These are phyloP conservation scores for Stomorhina lunata DNA, from an alignment of 2,888 invertebrate species.

Conservation along the genomic window DNA sequence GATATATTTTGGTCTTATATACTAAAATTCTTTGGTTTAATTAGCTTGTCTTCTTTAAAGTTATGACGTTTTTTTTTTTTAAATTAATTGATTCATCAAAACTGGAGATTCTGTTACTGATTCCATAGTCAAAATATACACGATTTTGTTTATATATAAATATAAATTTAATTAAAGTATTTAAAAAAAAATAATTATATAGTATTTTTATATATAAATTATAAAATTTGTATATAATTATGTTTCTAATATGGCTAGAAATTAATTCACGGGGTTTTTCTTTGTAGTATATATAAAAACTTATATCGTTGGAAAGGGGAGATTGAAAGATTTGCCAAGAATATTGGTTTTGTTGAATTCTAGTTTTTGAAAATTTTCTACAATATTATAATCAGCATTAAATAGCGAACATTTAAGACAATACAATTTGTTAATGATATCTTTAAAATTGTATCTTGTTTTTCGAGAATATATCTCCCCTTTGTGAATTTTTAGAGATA, in stretches of 20 bases:
- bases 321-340: neutral
- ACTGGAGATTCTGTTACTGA: conserved; percentile 58
- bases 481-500: too few species aligned
- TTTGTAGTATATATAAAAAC: neutral
- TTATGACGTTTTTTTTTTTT: conserved; percentile 8
- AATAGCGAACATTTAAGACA: too few species aligned
- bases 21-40: conserved; percentile 60
- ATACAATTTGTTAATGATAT: too few species aligned
- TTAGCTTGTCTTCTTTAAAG: conserved; percentile 60
- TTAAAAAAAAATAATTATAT: neutral
- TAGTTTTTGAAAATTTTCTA: too few species aligned
- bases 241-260: conserved; percentile 47
- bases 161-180: neutral
- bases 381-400: too few species aligned
- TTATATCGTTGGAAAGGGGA: neutral
- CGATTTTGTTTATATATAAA: conserved; percentile 2
- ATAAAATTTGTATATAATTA: too few species aligned
- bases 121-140: conserved; percentile 58
- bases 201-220: neutral
- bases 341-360: too few species aligned
- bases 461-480: too few species aligned
- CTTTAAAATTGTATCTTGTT: too few species aligned
- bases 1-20: conserved; percentile 62
- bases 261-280: conserved; percentile 35
- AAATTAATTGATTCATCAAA: conserved; percentile 9